Conservation (phyloP, 2,797 vertebrate genomes). For the Leuciscus waleckii region DNA sequence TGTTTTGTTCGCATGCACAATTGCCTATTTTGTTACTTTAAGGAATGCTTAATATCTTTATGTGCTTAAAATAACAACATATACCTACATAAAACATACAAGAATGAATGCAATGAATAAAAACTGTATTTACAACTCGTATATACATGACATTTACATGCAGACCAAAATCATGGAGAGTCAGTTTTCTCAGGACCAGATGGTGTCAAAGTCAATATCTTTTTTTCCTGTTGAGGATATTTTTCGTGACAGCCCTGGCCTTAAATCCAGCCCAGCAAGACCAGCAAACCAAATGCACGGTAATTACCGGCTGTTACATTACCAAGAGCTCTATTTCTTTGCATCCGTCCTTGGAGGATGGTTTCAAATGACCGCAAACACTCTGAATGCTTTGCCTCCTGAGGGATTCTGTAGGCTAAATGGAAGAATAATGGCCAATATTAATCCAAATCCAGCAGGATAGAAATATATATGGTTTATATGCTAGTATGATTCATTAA, state of each 20-base stretch:
- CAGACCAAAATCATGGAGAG: conserved; percentile 28
- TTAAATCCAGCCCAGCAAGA: conserved; percentile 53
- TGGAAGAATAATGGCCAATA: conserved; percentile 40
- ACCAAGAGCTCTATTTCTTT: conserved; percentile 50
- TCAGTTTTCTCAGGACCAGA: conserved; percentile 20
- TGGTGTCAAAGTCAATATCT: conserved; percentile 38
- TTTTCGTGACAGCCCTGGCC: conserved; percentile 52
- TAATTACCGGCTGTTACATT: conserved; percentile 64
- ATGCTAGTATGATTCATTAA: conserved; percentile 42
- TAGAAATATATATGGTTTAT: conserved; percentile 14
- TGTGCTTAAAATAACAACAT: conserved; percentile 48
- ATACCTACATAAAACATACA: conserved; percentile 15
- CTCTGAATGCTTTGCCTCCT: conserved; percentile 93
- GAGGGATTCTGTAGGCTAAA: conserved; percentile 90
- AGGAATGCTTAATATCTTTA: conserved; percentile 37
- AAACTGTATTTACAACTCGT: conserved; percentile 55
- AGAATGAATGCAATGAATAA: conserved; percentile 15
- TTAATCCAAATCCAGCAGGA: conserved; percentile 38
- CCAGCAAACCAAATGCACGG: conserved; percentile 36
- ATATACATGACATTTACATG: conserved; percentile 54
- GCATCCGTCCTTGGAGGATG: conserved; percentile 60
- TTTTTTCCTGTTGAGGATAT: conserved; percentile 47
- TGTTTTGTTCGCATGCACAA: conserved; percentile 43
- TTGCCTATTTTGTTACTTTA: conserved; percentile 33
- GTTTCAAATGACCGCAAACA: conserved; percentile 94